Percentiles rank a stretch among this genome's conserved stretches.
Conservation (phyloP, 2,797 vertebrate genomes). For the Spatula clypeata region DNA sequence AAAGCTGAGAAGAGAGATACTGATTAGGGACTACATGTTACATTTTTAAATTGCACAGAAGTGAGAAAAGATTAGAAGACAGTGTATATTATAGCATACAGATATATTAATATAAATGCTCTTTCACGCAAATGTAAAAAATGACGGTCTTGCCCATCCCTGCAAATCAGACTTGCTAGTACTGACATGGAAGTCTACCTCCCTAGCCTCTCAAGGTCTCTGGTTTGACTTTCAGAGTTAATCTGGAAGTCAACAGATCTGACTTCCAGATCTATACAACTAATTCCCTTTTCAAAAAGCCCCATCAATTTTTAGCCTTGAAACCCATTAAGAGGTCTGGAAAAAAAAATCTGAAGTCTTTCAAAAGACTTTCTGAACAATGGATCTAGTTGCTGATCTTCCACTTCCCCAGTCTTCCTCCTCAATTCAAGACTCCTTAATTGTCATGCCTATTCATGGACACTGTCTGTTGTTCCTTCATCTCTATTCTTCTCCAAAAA, state of each 20-base stretch:
- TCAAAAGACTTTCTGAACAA: background rate
- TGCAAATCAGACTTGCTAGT: background rate
- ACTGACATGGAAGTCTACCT: background rate
- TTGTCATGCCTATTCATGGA: background rate
- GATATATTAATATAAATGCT: background rate
- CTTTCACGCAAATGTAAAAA: background rate
- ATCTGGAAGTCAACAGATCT: no score
- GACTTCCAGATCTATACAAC: background rate
- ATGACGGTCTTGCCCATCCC: background rate
- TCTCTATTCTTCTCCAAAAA: background rate
- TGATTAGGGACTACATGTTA: background rate
- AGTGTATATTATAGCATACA: background rate
- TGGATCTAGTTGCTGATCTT: background rate
- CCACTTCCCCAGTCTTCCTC: background rate
- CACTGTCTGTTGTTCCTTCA: background rate
- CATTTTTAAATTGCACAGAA: background rate
- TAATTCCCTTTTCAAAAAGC: background rate
- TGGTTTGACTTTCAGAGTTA: background rate
- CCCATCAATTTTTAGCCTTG: background rate
- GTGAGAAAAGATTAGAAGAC: background rate
- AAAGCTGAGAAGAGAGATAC: slow-evolving; percentile 85
- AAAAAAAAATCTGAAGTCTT: background rate
- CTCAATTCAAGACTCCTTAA: background rate
- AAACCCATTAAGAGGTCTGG: background rate
- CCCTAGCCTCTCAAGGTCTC: background rate